Evolutionary conservation across 2,113 vertebrate genomes (phyloP).

Genomic region (Enhydra lutris): DNA sequence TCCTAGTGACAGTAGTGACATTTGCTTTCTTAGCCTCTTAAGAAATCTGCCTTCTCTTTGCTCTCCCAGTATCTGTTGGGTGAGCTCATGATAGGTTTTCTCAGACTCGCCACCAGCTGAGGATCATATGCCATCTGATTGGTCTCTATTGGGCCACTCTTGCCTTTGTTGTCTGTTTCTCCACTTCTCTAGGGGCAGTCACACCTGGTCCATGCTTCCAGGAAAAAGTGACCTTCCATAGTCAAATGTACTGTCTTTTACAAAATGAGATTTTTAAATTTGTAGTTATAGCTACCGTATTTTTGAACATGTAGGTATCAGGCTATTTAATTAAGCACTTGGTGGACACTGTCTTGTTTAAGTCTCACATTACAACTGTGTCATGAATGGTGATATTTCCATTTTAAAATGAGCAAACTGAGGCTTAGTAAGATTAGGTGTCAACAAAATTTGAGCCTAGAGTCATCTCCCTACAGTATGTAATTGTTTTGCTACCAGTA

Average conservation of each 20-base stretch:
- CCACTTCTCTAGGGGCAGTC: not conserved
- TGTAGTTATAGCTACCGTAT: not conserved
- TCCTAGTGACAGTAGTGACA: not conserved
- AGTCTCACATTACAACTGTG: not conserved
- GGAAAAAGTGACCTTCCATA: not conserved
- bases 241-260: not conserved
- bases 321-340: not conserved
- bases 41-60: not conserved
- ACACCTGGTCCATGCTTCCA: not conserved
- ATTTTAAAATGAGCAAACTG: not conserved
- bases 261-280: not conserved
- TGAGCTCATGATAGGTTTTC: not conserved
- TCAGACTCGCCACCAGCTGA: not conserved
- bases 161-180: not conserved
- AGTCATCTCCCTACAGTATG: not conserved
- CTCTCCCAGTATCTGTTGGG: not conserved
- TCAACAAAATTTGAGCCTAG: not conserved
- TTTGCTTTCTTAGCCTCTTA: not conserved
- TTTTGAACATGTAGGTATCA: not conserved
- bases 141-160: not conserved
- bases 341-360: not conserved
- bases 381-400: not conserved
- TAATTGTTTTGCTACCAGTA: not conserved
- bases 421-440: not conserved
- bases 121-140: not conserved